Base-by-base conservation (phyloP, 2,888 invertebrate genomes). In the Diplolepis rosae region DNA sequence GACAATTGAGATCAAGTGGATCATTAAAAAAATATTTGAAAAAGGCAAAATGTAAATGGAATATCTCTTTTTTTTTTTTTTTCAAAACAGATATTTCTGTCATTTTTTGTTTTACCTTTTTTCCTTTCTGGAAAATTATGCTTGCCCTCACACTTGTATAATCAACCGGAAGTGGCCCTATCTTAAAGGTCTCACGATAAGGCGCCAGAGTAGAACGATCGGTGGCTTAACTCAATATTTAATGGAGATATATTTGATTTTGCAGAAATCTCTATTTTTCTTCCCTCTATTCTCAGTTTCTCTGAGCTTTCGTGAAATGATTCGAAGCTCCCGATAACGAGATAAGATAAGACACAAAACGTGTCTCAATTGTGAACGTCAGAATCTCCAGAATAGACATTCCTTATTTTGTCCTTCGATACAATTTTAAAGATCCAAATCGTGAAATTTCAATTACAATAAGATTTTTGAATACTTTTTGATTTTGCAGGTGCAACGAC, bases 221-320 rank as follows among this genome's bases (percentile, higher is more conserved):
- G 24, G 61, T 61, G 61, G 61, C 61, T 61, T 61, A 7, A 61
- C 61, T 61, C 61, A 61, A 61, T 61, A 61, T 61, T 61, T 61
- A 61, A 61, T 2, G 13, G 15, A 6, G 24, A 61, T 61, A n/a
- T n/a, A 61, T 61, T 39, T 61, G 61, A 61, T 39, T 61, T 52
- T 61, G 61, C 61, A 61, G n/a, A 61, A 61, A 39, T 39, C 24
- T 61, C 39, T 56, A 35, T 56, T 61, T 39, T 39, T 61, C n/a
- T 7, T 39, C 3, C 7, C 35, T 39, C 13, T n/a, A 15, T 27
- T 52, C 27, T 52, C 7, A 28, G 52, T 52, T 52, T 28, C 52
- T 52, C 6, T 13, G n/a, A 15, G 27, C 52, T 28, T 52, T 52
- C n/a, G 28, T 27, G 5, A 52, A 28, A 52, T 27, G 52, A 1